These are phyloP conservation scores for Crotalus helleri DNA, from an alignment of 2,113 vertebrate genomes.

Conservation along the genomic window DNA sequence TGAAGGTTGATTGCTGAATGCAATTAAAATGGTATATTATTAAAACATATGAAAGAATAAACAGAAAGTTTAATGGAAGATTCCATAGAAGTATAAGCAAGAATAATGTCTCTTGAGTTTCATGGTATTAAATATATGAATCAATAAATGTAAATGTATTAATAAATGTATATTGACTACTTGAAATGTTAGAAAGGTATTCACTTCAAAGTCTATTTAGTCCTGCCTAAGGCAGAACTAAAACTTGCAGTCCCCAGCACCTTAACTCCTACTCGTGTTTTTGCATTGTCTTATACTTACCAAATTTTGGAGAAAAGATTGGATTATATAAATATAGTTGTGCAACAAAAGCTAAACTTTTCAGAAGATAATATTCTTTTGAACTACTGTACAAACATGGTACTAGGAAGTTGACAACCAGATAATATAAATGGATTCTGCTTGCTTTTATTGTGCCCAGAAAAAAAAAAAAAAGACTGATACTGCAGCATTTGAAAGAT, in stretches of 20 bases:
- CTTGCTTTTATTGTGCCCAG: background rate
- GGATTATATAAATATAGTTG: background rate
- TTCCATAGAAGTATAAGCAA: background rate
- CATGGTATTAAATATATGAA: background rate
- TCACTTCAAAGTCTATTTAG: background rate
- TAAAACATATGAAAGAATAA: background rate
- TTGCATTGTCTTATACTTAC: background rate
- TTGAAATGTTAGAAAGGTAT: background rate
- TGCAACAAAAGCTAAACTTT: background rate
- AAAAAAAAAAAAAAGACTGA: background rate
- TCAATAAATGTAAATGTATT: background rate
- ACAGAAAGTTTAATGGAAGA: background rate
- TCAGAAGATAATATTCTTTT: background rate
- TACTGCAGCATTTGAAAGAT: background rate
- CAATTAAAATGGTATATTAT: background rate
- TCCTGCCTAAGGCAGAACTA: background rate
- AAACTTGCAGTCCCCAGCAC: background rate
- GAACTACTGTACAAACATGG: background rate
- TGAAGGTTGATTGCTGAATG: background rate
- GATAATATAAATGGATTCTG: background rate
- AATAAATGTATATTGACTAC: background rate
- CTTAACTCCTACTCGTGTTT: background rate
- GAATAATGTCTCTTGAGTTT: background rate
- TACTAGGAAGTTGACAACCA: background rate
- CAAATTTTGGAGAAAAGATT: background rate